Base-by-base conservation (phyloP, 2,888 invertebrate species). In the Notodonta ziczac region DNA sequence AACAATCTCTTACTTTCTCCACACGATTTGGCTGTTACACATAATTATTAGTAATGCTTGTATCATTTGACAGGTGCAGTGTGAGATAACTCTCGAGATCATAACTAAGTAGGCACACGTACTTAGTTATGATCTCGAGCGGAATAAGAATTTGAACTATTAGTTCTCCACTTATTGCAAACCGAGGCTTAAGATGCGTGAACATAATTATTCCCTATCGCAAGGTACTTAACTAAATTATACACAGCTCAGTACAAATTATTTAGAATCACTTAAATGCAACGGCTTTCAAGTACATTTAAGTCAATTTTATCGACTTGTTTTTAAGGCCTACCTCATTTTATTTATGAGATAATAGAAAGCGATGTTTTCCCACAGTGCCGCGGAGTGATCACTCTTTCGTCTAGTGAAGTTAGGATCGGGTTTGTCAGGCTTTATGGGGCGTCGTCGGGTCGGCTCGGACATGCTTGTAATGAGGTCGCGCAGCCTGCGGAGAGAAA, bases 1-100 rank as follows among this genome's bases (percentile, higher is more conserved):
- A 54, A 53, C 55, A 58, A 52, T 53, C 57, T 58, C 9, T 80
- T 76, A 59, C 10, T 80, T 76, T 80, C 78, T 73, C 76, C 54
- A 58, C 75, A 75, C 75, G 73, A 75, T 73, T 75, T 56, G 69
- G 61, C 61, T 61, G 64, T 58, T 69, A 61, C 44, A 32, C 16
- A 46, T 53, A 54, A 56, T 61, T 52, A 59, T 57, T 63, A 63
- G 56, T 46, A n/a, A 52, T 32, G 32, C 32, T 13, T 32, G 52
- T 52, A 52, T 32, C 2, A 52, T 32, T 52, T 46, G 32, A 32
- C 52, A 52, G 32, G 5, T 24, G 12, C 32, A 52, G 32, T 12
- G 24, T 9, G 32, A 52, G 32, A 52, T 52, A 52, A 52, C 32
- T 24, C 8, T 50, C 50, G 50, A 6, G 8, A 4, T 12, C 6